Evolutionary conservation across 1,140 invertebrate species (phyloP).

Genomic region (Diabrotica virgifera): DNA sequence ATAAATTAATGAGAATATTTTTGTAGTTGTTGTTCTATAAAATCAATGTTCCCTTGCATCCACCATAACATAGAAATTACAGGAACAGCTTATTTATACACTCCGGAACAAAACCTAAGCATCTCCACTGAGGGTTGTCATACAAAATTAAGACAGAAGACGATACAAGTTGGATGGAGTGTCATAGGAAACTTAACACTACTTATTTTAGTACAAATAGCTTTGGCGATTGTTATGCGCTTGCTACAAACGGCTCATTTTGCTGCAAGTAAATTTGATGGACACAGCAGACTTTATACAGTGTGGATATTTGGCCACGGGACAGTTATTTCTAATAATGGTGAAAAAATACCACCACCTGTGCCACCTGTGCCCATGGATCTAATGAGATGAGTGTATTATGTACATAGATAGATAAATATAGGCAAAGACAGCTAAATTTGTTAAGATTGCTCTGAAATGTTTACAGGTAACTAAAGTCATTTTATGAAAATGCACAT

Average conservation of each 20-base stretch:
- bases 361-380: conserved; percentile 17
- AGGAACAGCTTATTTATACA: conserved; percentile 38
- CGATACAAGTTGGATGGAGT: conserved; percentile 33
- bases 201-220: conserved; percentile 24
- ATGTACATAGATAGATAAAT: background rate
- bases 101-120: conserved; percentile 41
- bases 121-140: conserved; percentile 41
- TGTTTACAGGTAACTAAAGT: background rate
- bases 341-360: conserved; percentile 16
- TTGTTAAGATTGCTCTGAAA: background rate
- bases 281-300: conserved; percentile 29
- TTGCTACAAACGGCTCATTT: conserved; percentile 41
- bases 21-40: conserved; percentile 46
- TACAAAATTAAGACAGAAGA: conserved; percentile 33
- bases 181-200: conserved; percentile 38
- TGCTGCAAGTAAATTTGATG: conserved; percentile 27
- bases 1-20: conserved; percentile 21
- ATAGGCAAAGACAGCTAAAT: too few relatives aligned
- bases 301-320: conserved; percentile 38
- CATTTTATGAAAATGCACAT: too few relatives aligned
- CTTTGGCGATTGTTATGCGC: conserved; percentile 27
- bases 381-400: background rate
- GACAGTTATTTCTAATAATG: conserved; percentile 19
- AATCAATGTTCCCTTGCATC: conserved; percentile 43
- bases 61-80: conserved; percentile 43